Evolutionary conservation across 2,888 invertebrate species (phyloP).

Genomic region (Pseudococcus viburni): DNA sequence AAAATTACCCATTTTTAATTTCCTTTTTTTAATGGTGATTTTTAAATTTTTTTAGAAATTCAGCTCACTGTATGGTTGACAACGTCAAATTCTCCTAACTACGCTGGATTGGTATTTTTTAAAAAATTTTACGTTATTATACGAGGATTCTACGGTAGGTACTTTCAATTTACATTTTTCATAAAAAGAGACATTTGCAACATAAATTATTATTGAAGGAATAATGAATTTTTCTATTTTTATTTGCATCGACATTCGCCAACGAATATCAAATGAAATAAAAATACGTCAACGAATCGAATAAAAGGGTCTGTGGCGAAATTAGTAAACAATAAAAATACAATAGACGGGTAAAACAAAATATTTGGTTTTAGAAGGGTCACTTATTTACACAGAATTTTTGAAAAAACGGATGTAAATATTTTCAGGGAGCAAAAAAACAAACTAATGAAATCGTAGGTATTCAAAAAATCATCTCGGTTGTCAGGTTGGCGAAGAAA

Average conservation of each 20-base stretch:
- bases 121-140: too few relatives aligned
- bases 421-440: not conserved
- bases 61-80: too few relatives aligned
- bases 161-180: not conserved
- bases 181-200: not conserved
- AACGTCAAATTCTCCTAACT: too few relatives aligned
- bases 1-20: too few relatives aligned
- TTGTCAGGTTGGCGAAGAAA: too few relatives aligned
- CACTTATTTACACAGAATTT: not conserved
- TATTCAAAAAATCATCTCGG: too few relatives aligned
- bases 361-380: not conserved
- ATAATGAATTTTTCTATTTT: not conserved
- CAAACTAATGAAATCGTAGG: too few relatives aligned
- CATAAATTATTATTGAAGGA: not conserved
- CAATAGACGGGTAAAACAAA: not conserved
- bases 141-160: not conserved
- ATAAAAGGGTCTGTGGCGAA: not conserved
- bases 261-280: not conserved
- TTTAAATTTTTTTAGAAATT: too few relatives aligned
- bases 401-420: not conserved
- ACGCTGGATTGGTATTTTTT: too few relatives aligned
- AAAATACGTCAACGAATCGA: not conserved
- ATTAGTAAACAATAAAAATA: slow-evolving; percentile 3
- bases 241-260: not conserved
- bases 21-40: too few relatives aligned